Base-by-base conservation (phyloP, 2,113 vertebrate genomes). In the Syrrhaptes paradoxus region DNA sequence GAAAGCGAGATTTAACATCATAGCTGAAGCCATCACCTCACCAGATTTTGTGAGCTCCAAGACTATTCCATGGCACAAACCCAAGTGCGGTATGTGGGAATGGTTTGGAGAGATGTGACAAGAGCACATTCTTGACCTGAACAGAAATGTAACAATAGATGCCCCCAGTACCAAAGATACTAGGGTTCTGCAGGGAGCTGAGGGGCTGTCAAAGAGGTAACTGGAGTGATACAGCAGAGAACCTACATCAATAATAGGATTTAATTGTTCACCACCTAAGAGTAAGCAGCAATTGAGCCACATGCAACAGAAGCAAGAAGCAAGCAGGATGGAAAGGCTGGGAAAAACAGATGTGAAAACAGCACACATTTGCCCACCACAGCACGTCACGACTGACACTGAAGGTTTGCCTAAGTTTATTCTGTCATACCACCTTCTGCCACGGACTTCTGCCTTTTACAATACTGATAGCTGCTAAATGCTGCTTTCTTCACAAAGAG, bases 61-160 rank as follows among this genome's bases (percentile, higher is more conserved):
- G 74, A 36, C 67, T 66, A 46, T 31, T 49, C 19, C 45, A 16
- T 13, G 26, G 38, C 19, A 8, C 38, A 92, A 83, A 59, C 6
- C 38, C 26, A 73, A 21, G 41, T 10, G 55, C 1, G 0, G 13
- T 17, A 83, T 0, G 0, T 38, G n/a, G n/a, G 26, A 87, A 62
- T 31, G n/a, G 81, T 59, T 51, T 29, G 10, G 14, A 77, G 17
- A 73, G 5, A 46, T 38, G 7, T 0, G 4, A 66, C 10, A 43
- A 1, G 26, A 78, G 38, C 24, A 13, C 29, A 67, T 29, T 81
- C 11, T 52, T 45, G 25, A 55, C 25, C 13, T 78, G 28, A 68
- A 59, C 20, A 43, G 29, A 75, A 90, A 59, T 48, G 13, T 72
- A 48, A 48, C 32, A 32, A 32, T 2, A 34, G 38, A 48, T 49